Base-by-base conservation (phyloP, 2,113 vertebrate genomes). In the Tupaia tana region DNA sequence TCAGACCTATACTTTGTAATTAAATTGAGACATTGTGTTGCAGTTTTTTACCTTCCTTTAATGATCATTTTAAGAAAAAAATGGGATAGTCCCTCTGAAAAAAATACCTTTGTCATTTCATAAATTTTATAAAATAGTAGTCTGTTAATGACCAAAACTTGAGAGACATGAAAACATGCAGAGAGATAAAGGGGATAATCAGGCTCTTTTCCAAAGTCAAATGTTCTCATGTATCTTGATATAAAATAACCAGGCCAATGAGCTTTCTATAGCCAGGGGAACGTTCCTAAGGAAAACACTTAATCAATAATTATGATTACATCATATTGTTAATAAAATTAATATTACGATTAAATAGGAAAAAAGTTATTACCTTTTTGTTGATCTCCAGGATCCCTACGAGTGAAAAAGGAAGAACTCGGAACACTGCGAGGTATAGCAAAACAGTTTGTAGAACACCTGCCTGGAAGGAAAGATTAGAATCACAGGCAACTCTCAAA, bases 321-420 rank as follows among this genome's bases (percentile, higher is more conserved):
- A 75, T 90, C 63, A 70, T 96, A 83, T 43, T n/a, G 73, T 16
- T 69, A 85, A 66, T 91, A 90, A 58, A 94, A 24, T 90, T 93
- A 63, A 96, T 52, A 93, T 29, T 70, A 73, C 0, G 11, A 27
- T 93, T 94, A 95, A 94, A 3, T 96, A 9, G 95, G 69, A 85
- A 97, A 93, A 80, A 59, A 92, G 84, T 91, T 84, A 94, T 95
- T 98, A 99, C 99, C 94, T 98, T 99, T 99, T 99, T 99, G 95
- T 98, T 99, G 97, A 99, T 99, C 97, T 99, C 99, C 93, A 99
- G 95, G 98, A 99, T 98, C 86, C 99, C 99, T 90, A 99, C 97
- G 95, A 99, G 98, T 89, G 99, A 98, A 94, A 99, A 98, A 75
- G 99, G 99, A 91, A 99, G 98, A 91, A 99, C 98, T 92, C 96